These are phyloP conservation scores for Chamaetylas fuelleborni DNA, from an alignment of 2,113 vertebrate genomes.

Conservation along the genomic window DNA sequence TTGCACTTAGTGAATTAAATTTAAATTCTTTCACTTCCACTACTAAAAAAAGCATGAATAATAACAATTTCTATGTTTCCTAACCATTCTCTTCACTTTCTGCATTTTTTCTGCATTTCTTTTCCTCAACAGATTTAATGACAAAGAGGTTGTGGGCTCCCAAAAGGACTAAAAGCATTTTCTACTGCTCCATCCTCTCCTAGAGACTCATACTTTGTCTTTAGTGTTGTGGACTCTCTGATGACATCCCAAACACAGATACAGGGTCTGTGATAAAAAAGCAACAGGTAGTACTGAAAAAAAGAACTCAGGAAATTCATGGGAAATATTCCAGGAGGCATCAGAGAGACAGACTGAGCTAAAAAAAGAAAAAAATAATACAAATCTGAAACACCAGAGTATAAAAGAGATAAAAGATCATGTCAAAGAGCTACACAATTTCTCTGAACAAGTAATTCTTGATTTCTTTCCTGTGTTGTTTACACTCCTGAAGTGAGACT, in stretches of 20 bases:
- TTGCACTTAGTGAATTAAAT: not conserved
- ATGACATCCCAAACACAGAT: not conserved
- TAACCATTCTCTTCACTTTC: not conserved
- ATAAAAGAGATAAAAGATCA: not conserved
- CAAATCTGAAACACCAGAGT: not conserved
- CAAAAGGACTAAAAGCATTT: not conserved
- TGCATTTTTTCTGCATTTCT: not conserved
- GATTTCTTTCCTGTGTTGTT: not conserved
- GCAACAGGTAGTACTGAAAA: not conserved
- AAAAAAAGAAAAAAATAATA: not conserved
- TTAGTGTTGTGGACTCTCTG: not conserved
- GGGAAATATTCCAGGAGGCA: not conserved
- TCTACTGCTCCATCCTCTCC: not conserved
- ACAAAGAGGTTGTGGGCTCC: not conserved
- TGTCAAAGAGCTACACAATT: not conserved
- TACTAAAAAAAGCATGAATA: not conserved
- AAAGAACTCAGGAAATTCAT: not conserved
- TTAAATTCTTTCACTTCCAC: not conserved
- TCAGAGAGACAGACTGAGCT: not conserved
- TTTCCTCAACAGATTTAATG: not conserved
- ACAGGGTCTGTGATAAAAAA: not conserved
- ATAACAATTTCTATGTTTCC: not conserved
- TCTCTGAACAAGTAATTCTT: not conserved
- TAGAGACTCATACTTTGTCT: not conserved
- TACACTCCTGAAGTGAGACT: not conserved